Evolutionary conservation across 2,888 invertebrate species (phyloP).

Genomic region (Aleiodes testaceus): DNA sequence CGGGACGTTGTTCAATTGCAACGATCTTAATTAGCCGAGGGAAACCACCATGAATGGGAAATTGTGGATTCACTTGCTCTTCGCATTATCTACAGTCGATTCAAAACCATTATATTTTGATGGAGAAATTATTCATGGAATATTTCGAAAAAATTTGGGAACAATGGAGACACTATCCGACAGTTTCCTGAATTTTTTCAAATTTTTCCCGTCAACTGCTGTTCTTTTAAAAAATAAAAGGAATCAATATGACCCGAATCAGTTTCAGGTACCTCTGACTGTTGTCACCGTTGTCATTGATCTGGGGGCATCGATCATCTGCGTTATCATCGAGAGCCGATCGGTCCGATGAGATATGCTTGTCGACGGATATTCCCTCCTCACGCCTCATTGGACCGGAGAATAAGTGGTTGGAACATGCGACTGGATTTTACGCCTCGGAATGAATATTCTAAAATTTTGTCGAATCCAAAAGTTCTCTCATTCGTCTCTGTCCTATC

Average conservation of each 20-base stretch:
- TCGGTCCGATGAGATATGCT: slow-evolving; percentile 53
- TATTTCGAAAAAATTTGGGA: too few relatives aligned
- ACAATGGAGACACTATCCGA: too few relatives aligned
- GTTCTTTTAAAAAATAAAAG: too few relatives aligned
- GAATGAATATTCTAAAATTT: slow-evolving; percentile 24
- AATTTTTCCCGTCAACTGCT: too few relatives aligned
- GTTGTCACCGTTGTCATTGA: slow-evolving; percentile 46
- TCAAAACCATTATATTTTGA: slow-evolving; percentile 16
- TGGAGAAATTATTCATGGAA: not conserved
- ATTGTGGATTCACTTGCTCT: slow-evolving; percentile 44
- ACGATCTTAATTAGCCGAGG: slow-evolving; percentile 55
- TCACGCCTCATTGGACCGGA: slow-evolving; percentile 68
- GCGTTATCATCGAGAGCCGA: slow-evolving; percentile 68
- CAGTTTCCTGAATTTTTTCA: too few relatives aligned
- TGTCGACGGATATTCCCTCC: slow-evolving; percentile 40
- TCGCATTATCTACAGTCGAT: slow-evolving; percentile 33
- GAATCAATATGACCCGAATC: not conserved
- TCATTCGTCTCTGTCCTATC: slow-evolving; percentile 39
- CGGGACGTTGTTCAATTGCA: slow-evolving; percentile 52
- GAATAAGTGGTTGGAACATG: slow-evolving; percentile 65
- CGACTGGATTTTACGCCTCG: slow-evolving; percentile 53
- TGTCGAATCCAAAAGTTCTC: slow-evolving; percentile 17
- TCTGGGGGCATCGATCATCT: slow-evolving; percentile 69
- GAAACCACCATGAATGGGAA: slow-evolving; percentile 52
- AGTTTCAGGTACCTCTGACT: slow-evolving; percentile 4